These are phyloP conservation scores for Micrasema longulum DNA, from an alignment of 1,140 invertebrate genomes.

Conservation along the genomic window DNA sequence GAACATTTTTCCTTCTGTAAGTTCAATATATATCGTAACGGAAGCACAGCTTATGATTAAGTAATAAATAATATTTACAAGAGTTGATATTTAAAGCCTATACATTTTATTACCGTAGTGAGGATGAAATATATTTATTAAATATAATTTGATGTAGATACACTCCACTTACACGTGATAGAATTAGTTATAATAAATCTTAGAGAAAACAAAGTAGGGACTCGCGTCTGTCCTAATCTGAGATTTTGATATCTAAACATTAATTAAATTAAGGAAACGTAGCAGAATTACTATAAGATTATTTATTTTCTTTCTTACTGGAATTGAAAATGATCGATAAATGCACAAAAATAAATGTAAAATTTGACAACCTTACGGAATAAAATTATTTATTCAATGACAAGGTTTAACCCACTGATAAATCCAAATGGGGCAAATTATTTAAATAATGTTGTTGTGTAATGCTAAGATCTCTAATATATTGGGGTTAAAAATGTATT, in stretches of 20 bases:
- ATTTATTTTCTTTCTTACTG: conserved; percentile 18
- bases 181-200: not conserved
- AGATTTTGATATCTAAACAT: conserved; percentile 29
- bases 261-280: conserved; percentile 1
- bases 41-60: conserved; percentile 32
- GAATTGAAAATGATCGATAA: conserved; percentile 26
- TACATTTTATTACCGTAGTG: no score
- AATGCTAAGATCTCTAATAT: no score
- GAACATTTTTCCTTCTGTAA: conserved; percentile 15
- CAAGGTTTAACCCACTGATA: no score
- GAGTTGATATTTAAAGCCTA: conserved; percentile 14
- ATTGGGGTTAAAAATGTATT: no score
- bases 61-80: conserved; percentile 33
- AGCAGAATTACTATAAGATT: not conserved
- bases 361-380: no score
- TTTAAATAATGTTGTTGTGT: no score
- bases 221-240: conserved; percentile 3
- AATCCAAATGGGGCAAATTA: no score
- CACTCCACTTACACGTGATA: conserved; percentile 24
- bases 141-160: conserved; percentile 2
- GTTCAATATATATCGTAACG: not conserved
- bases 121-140: not conserved
- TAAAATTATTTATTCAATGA: no score
- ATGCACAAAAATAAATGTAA: conserved; percentile 13
- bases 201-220: not conserved